A percentile compares a stretch with the other conserved stretches of the same genome.
Evolutionary conservation across 2,888 invertebrate species (phyloP).

Genomic region (Eristalis intricaria): DNA sequence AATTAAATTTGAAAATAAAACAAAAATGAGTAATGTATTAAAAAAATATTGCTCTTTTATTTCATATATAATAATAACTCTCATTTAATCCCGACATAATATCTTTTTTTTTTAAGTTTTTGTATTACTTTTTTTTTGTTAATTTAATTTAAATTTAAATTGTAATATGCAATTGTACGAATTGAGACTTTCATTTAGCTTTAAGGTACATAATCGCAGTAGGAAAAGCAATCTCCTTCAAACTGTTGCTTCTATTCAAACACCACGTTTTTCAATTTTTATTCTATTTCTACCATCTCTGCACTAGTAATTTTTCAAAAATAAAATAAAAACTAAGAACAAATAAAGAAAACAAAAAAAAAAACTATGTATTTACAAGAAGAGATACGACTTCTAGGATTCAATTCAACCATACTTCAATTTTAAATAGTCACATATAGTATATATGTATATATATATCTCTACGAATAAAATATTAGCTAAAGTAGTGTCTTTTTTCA

Average conservation of each 20-base stretch:
- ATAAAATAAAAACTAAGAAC: background rate
- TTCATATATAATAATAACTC: slow-evolving; percentile 38
- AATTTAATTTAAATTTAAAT: slow-evolving; percentile 4
- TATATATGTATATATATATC: slow-evolving; percentile 24
- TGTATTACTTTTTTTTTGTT: too few species aligned
- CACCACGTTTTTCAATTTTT: slow-evolving; percentile 12
- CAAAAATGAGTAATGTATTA: slow-evolving; percentile 30
- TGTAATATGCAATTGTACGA: slow-evolving; percentile 40
- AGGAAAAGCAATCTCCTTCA: slow-evolving; percentile 33
- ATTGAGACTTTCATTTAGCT: slow-evolving; percentile 50
- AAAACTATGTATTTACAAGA: slow-evolving; percentile 6
- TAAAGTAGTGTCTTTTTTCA: slow-evolving; percentile 69
- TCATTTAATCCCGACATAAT: slow-evolving; percentile 27
- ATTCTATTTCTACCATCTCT: slow-evolving; percentile 1
- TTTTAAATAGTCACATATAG: slow-evolving; percentile 22
- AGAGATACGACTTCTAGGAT: background rate
- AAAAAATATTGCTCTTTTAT: slow-evolving; percentile 71
- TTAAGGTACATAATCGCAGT: slow-evolving; percentile 62
- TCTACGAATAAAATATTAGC: slow-evolving; percentile 62
- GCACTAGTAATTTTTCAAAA: slow-evolving; percentile 14
- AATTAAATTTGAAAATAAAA: background rate
- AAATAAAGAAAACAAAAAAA: background rate
- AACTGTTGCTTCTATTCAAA: background rate
- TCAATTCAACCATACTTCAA: slow-evolving; percentile 12
- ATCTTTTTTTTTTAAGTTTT: slow-evolving; percentile 1